These are phyloP conservation scores for Narcine bancroftii DNA, from an alignment of 2,113 vertebrate species.

Conservation along the genomic window DNA sequence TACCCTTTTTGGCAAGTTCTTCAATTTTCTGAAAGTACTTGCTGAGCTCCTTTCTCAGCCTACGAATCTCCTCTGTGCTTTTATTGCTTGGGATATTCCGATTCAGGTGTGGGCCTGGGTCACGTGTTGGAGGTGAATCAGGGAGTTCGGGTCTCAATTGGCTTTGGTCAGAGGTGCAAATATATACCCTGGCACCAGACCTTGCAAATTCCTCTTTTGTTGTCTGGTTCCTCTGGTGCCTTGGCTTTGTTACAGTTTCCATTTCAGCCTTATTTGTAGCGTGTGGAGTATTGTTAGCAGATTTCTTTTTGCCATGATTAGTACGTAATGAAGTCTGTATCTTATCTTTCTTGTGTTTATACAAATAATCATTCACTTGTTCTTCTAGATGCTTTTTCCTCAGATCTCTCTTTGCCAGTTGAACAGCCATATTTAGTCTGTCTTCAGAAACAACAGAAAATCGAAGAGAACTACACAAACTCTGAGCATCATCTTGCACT, in stretches of 20 bases:
- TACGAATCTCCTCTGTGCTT: conserved; percentile 55
- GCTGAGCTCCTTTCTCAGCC: conserved; percentile 68
- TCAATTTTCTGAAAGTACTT: conserved; percentile 76
- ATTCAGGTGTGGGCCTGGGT: conserved; percentile 45
- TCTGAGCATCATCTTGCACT: conserved; percentile 42
- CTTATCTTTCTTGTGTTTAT: conserved; percentile 40
- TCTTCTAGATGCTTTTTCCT: conserved; percentile 57
- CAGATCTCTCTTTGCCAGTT: conserved; percentile 75
- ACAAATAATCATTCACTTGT: conserved; percentile 44
- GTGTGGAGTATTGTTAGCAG: neutral
- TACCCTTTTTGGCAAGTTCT: conserved; percentile 69
- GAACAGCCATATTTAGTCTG: conserved; percentile 67
- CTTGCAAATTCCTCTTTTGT: conserved; percentile 45
- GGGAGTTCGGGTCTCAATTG: conserved; percentile 31
- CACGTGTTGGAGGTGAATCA: conserved; percentile 53
- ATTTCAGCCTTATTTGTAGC: conserved; percentile 39
- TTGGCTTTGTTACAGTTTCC: conserved; percentile 34
- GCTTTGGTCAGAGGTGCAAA: conserved; percentile 47
- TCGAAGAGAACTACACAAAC: conserved; percentile 52
- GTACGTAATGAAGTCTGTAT: conserved; percentile 41
- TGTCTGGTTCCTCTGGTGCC: conserved; percentile 4
- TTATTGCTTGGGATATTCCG: conserved; percentile 44
- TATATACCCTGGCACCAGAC: conserved; percentile 48
- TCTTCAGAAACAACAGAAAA: conserved; percentile 83
- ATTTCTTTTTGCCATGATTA: conserved; percentile 43